These are phyloP conservation scores for Eumacrocentrus americanus DNA, from an alignment of 2,888 invertebrate genomes.

Conservation along the genomic window DNA sequence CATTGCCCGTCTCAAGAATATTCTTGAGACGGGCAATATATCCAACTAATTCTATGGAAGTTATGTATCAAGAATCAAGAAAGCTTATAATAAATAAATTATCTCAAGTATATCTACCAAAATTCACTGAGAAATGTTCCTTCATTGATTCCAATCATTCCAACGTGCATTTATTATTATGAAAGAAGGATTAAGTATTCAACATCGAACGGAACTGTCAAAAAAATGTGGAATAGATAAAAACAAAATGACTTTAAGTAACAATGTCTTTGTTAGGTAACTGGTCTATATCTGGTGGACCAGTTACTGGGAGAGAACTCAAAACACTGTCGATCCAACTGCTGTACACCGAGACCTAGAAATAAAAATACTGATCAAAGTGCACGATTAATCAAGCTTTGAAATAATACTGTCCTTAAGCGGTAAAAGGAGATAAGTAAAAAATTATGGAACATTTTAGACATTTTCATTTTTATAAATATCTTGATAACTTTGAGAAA, in stretches of 20 bases:
- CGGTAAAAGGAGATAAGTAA: too few relatives aligned
- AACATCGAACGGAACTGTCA: background rate
- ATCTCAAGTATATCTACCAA: constrained; percentile 50
- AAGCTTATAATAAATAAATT: constrained; percentile 30
- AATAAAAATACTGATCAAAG: constrained; percentile 11
- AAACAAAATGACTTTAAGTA: too few relatives aligned
- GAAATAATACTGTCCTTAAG: background rate
- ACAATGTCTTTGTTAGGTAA: constrained; percentile 40
- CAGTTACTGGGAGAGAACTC: constrained; percentile 36
- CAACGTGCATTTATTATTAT: too few relatives aligned
- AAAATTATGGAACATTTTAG: too few relatives aligned
- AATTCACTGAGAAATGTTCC: constrained; percentile 59
- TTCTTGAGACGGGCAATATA: too few relatives aligned
- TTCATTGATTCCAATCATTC: constrained; percentile 55
- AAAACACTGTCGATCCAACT: constrained; percentile 44
- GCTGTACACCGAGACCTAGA: constrained; percentile 42
- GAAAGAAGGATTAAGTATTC: background rate
- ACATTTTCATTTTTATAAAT: too few relatives aligned
- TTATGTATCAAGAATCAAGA: too few relatives aligned
- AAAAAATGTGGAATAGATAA: background rate
- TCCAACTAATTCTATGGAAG: too few relatives aligned
- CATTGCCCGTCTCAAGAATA: too few relatives aligned
- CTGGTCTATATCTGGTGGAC: constrained; percentile 32
- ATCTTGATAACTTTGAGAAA: too few relatives aligned
- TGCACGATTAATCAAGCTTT: background rate